Conservation (phyloP, 2,113 vertebrate species). For the Macrotus californicus region DNA sequence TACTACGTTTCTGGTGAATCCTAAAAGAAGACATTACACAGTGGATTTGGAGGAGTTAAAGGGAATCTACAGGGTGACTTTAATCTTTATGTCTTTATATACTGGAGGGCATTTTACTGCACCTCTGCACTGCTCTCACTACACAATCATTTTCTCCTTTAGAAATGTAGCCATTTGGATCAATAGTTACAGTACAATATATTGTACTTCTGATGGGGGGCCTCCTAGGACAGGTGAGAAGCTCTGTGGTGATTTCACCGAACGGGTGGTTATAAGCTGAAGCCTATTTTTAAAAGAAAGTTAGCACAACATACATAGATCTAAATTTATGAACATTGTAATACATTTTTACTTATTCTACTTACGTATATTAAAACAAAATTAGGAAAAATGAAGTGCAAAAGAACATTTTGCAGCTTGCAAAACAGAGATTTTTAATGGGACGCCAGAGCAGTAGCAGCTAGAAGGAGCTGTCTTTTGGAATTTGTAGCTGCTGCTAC, state of each 20-base stretch:
- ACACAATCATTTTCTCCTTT: constrained; percentile 90
- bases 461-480: constrained; percentile 31
- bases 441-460: background rate
- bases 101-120: constrained; percentile 84
- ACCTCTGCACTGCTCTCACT: constrained; percentile 83
- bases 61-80: constrained; percentile 82
- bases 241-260: constrained; percentile 44
- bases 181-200: constrained; percentile 86
- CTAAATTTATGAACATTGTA: constrained; percentile 61
- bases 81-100: constrained; percentile 87
- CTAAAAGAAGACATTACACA: constrained; percentile 76
- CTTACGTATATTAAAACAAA: constrained; percentile 68
- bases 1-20: constrained; percentile 76
- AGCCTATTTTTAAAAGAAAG: constrained; percentile 64
- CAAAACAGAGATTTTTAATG: constrained; percentile 61
- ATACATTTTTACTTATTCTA: constrained; percentile 65
- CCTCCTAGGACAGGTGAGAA: constrained; percentile 77
- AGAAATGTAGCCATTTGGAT: constrained; percentile 88
- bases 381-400: constrained; percentile 66
- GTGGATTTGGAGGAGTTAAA: constrained; percentile 82
- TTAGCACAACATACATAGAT: constrained; percentile 49
- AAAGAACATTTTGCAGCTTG: constrained; percentile 53
- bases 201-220: constrained; percentile 81
- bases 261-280: constrained; percentile 48
- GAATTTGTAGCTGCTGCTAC: constrained; percentile 46